Conservation (phyloP, 2,888 invertebrate species). For the Limnephilus auricula region DNA sequence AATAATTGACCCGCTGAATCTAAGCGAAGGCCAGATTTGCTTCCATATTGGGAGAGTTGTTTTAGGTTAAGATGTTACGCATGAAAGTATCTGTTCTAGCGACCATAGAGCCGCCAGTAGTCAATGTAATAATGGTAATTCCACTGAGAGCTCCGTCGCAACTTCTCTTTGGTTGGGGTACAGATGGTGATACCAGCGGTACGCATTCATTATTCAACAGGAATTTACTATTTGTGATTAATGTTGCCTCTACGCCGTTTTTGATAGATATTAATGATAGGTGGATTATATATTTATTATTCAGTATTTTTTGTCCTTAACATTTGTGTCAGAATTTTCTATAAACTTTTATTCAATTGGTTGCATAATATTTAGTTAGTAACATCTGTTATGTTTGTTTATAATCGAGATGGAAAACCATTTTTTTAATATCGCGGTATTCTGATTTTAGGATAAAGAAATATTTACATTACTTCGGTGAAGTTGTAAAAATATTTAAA, state of each 20-base stretch:
- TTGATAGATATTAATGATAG: not conserved
- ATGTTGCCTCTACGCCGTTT: not conserved
- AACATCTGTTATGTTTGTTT: not conserved
- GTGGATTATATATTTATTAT: not conserved
- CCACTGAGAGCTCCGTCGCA: not conserved
- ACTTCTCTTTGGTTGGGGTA: not conserved
- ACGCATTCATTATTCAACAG: not conserved
- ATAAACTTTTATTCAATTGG: not conserved
- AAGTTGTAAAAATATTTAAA: not conserved
- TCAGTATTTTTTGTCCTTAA: not conserved
- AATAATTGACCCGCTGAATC: constrained; percentile 18
- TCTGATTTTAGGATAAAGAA: not conserved
- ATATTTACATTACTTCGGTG: not conserved
- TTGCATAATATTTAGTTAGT: not conserved
- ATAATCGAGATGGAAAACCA: not conserved
- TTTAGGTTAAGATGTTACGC: constrained; percentile 35
- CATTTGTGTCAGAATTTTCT: not conserved
- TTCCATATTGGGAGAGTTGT: constrained; percentile 11
- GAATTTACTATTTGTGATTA: not conserved
- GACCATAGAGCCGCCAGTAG: not conserved
- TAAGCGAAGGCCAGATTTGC: constrained; percentile 28
- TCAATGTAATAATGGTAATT: not conserved
- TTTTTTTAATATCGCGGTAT: not conserved
- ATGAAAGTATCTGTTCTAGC: not conserved
- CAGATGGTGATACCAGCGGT: not conserved